Evolutionary conservation across 1,140 invertebrate species (phyloP).

Genomic region (Lordiphosa mommai): DNA sequence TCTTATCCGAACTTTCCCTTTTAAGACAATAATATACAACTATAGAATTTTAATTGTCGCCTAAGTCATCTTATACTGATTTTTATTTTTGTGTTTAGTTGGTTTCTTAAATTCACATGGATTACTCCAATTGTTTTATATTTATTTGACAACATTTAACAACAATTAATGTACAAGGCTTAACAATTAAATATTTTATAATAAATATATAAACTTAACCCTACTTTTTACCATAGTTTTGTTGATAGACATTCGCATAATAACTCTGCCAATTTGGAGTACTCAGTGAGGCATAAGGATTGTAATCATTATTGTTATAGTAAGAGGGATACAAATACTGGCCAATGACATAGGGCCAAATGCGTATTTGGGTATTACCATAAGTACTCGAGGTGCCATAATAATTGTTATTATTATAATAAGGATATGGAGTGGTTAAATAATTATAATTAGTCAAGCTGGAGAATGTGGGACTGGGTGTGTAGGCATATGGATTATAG

Average conservation of each 20-base stretch:
- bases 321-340: conserved; percentile 65
- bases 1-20: too few species aligned
- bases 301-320: conserved; percentile 50
- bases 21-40: too few species aligned
- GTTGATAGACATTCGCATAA: conserved; percentile 52
- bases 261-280: conserved; percentile 53
- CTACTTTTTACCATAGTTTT: conserved; percentile 52
- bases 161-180: not conserved
- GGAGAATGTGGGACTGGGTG: conserved; percentile 51
- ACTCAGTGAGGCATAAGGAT: conserved; percentile 52
- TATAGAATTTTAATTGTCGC: too few species aligned
- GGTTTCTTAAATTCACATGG: too few species aligned
- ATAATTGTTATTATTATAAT: conserved; percentile 36
- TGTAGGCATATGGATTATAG: conserved; percentile 53
- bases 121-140: too few species aligned
- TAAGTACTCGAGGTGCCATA: conserved; percentile 41
- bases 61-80: too few species aligned
- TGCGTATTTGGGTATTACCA: conserved; percentile 46
- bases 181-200: conserved; percentile 5
- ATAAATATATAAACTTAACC: conserved; percentile 21
- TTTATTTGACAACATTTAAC: not conserved
- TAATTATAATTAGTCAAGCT: conserved; percentile 55
- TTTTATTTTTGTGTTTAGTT: too few species aligned
- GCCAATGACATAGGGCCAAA: conserved; percentile 70
- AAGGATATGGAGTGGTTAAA: conserved; percentile 46